A percentile compares a stretch with the other conserved stretches of the same genome.
phyloP scores from a whole-genome alignment of 1,140 invertebrate genomes.

The Helicoverpa zea region DNA sequence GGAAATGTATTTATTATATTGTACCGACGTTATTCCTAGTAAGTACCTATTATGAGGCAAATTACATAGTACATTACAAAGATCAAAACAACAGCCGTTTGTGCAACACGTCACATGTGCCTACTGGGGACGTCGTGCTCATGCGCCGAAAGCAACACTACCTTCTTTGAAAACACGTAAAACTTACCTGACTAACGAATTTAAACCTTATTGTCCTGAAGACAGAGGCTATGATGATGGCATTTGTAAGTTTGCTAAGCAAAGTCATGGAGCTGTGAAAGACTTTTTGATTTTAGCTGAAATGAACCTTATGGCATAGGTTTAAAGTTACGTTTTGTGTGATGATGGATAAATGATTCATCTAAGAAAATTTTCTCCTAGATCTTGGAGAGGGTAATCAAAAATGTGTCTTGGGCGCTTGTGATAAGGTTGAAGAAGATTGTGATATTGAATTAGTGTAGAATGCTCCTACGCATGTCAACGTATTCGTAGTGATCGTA shows the following conservation, averaged over 20 bases:
- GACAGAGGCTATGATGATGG: background rate
- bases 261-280: conserved; percentile 5
- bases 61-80: conserved; percentile 42
- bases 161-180: conserved; percentile 26
- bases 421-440: conserved; percentile 8
- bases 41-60: conserved; percentile 29
- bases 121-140: conserved; percentile 45
- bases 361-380: conserved; percentile 33
- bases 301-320: background rate
- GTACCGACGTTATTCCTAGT: background rate
- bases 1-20: conserved; percentile 9
- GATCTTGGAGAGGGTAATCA: background rate
- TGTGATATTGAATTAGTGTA: conserved; percentile 3
- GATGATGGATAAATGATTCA: background rate
- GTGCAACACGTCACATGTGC: conserved; percentile 47
- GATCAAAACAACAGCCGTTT: conserved; percentile 47
- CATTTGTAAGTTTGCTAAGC: background rate
- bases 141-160: conserved; percentile 38
- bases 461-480: conserved; percentile 73
- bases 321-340: background rate
- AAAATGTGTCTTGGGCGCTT: background rate
- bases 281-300: background rate
- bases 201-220: background rate
- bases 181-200: background rate
- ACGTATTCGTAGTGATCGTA: conserved; percentile 66